Evolutionary conservation across 2,113 vertebrate species (phyloP).

Genomic region (Ploceus nigricollis): DNA sequence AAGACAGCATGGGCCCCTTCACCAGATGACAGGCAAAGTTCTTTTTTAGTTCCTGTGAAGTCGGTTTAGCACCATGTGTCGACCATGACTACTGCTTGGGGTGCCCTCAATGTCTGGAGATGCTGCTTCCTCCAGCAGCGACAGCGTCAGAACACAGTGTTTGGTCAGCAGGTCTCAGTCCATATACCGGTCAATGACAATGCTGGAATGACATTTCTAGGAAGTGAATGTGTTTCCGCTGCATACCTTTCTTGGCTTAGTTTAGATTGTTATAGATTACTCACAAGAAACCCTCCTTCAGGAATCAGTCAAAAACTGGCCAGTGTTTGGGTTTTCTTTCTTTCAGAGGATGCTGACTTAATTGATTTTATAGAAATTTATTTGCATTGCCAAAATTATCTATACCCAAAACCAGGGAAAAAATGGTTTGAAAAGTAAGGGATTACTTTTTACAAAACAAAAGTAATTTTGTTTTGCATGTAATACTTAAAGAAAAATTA

Average conservation of each 20-base stretch:
- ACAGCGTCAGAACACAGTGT: background rate
- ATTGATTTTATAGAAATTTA: background rate
- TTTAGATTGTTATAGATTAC: background rate
- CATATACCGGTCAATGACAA: background rate
- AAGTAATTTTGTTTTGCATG: background rate
- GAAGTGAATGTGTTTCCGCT: background rate
- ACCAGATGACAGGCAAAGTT: background rate
- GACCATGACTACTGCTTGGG: background rate
- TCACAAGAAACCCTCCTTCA: background rate
- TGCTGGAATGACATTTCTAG: background rate
- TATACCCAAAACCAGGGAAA: background rate
- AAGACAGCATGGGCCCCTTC: background rate
- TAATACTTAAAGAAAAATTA: background rate
- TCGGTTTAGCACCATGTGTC: accelerated
- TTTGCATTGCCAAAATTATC: background rate
- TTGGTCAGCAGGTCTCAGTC: background rate
- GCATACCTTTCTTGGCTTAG: background rate
- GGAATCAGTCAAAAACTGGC: background rate
- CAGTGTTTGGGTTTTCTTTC: background rate
- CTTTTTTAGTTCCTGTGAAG: background rate
- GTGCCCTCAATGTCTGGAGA: background rate
- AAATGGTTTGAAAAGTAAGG: background rate
- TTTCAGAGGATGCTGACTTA: background rate
- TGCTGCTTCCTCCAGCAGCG: background rate
- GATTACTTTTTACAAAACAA: no score